phyloP scores from a whole-genome alignment of 2,888 invertebrate species.

The Caenorhabditis japonica region DNA sequence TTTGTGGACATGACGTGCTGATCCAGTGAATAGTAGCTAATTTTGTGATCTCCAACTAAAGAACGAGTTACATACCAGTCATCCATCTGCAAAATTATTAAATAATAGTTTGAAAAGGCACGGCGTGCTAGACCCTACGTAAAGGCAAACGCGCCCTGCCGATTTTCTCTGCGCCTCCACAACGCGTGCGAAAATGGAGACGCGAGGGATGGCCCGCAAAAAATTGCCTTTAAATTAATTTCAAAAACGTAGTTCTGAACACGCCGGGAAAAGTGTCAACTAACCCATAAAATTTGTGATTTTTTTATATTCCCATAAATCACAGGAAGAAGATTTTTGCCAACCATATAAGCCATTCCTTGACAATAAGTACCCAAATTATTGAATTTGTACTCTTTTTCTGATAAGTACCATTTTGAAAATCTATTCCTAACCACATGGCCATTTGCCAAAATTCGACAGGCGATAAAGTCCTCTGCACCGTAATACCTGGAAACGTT shows the following conservation, averaged over 20 bases:
- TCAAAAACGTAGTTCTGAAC: neutral
- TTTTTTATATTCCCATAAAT: conserved; percentile 50
- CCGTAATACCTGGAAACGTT: conserved; percentile 26
- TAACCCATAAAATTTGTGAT: conserved; percentile 61
- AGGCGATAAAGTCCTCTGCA: conserved; percentile 51
- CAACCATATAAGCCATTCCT: conserved; percentile 66
- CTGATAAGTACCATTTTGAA: conserved; percentile 65
- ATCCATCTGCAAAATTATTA: conserved; percentile 60
- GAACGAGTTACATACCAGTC: conserved; percentile 68
- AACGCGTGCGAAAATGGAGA: too few relatives aligned
- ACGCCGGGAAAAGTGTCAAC: neutral
- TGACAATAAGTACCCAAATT: conserved; percentile 64
- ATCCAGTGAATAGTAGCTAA: conserved; percentile 48
- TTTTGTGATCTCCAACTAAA: conserved; percentile 26
- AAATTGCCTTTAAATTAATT: too few relatives aligned
- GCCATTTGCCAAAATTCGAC: conserved; percentile 58
- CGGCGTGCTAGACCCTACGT: too few relatives aligned
- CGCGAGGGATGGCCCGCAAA: too few relatives aligned
- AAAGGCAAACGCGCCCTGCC: too few relatives aligned
- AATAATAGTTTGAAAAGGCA: too few relatives aligned
- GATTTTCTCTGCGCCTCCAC: too few relatives aligned
- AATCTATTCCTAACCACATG: conserved; percentile 51
- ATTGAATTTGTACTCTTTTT: conserved; percentile 53
- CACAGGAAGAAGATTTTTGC: conserved; percentile 47
- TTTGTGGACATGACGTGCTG: conserved; percentile 48